Conservation (phyloP, 1,140 invertebrate genomes). For the Sinonovacula constricta region DNA sequence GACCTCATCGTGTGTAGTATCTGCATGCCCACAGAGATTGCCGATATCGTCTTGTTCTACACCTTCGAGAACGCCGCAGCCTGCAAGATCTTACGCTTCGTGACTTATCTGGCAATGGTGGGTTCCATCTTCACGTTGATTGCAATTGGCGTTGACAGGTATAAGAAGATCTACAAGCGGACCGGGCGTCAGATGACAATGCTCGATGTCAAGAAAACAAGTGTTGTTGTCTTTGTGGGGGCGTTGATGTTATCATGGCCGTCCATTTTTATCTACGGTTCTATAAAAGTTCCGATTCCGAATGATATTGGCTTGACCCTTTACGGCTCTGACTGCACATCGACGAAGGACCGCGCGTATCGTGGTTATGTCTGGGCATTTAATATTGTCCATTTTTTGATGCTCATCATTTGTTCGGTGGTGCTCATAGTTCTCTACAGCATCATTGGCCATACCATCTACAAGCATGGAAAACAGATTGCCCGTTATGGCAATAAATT, state of each 20-base stretch:
- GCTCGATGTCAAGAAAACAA: background rate
- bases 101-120: background rate
- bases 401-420: background rate
- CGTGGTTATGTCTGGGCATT: background rate
- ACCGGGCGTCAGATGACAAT: background rate
- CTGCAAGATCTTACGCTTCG: background rate
- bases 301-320: background rate
- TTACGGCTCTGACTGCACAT: background rate
- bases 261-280: background rate
- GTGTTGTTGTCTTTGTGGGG: background rate
- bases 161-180: background rate
- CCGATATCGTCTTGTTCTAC: background rate
- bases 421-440: slow-evolving; percentile 26
- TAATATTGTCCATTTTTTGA: background rate
- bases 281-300: background rate
- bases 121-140: background rate
- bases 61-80: background rate
- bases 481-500: too few species aligned
- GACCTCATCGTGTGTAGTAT: background rate
- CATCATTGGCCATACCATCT: slow-evolving; percentile 8
- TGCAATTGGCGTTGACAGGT: background rate
- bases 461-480: too few species aligned
- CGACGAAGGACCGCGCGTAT: background rate
- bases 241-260: background rate
- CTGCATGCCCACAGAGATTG: background rate